Base-by-base conservation (phyloP, 2,888 invertebrate genomes). In the Microctonus aethiopoides region DNA sequence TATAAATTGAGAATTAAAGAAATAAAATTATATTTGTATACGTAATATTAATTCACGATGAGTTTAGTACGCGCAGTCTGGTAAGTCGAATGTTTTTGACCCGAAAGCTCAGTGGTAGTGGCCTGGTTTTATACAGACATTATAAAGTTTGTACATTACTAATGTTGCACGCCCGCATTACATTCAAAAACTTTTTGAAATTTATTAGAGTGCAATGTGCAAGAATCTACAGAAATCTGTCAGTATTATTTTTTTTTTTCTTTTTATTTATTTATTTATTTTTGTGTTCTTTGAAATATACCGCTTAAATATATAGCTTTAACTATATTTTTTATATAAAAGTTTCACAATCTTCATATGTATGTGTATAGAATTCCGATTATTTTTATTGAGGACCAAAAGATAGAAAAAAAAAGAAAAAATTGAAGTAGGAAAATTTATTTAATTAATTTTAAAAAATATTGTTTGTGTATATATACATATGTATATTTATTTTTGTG, bases 151-250 rank as follows among this genome's bases (percentile, higher is more conserved):
- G 46, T 46, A 46, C 46, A 46, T 46, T 46, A 46, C 46, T 46
- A 46, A 46, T 46, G 16, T 16, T 46, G 46, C 46, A 16, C 46
- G 16, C 46, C 46, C 16, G 20, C 46, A 46, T 46, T 46, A 46
- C 46, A 46, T 46, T 46, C 46, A 46, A 20, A 46, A 46, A 46
- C 46, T 46, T 46, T 46, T 46, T 46, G 46, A 46, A 46, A 46
- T 46, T 46, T 46, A 46, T 46, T 46, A 46, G 46, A 46, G 46
- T 46, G 46, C 46, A 46, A 46, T 46, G 46, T 46, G 46, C 46
- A 46, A 46, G 46, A 46, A 46, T 46, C 46, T 9, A 46, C 46
- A 46, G 46, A 46, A 46, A 46, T 46, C 46, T 46, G 46, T 46
- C 46, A 46, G 46, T 16, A 46, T 16, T n/a, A 16, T 46, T 1